Conservation (phyloP, 2,113 vertebrate species). For the Phrynocephalus versicolor region DNA sequence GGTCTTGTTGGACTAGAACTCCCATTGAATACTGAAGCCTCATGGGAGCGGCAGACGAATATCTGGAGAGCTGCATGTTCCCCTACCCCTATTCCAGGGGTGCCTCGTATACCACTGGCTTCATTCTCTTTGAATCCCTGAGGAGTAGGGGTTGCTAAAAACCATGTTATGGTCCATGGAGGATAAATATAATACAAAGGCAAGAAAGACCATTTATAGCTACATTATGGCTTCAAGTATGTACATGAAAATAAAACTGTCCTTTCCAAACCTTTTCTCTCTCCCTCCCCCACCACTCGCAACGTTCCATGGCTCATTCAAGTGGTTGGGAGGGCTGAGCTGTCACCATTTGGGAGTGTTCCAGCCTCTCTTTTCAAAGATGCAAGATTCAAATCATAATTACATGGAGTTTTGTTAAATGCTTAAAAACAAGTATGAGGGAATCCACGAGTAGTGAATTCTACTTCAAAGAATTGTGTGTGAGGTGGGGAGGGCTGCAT, state of each 20-base stretch:
- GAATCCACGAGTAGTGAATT: too few species aligned
- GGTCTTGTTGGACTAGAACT: background rate
- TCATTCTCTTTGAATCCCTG: conserved; percentile 13
- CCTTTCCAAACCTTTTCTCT: background rate
- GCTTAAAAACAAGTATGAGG: too few species aligned
- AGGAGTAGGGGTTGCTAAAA: background rate
- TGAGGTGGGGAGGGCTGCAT: too few species aligned
- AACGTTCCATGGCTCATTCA: conserved; percentile 1
- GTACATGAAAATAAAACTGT: background rate
- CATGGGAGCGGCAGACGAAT: background rate
- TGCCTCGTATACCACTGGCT: background rate
- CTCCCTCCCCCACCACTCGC: background rate
- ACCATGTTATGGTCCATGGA: background rate
- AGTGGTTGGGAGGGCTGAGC: background rate
- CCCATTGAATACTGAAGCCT: background rate
- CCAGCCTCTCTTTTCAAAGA: background rate
- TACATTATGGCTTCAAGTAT: background rate
- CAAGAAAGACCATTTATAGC: background rate
- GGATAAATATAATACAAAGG: background rate
- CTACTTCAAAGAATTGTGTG: too few species aligned
- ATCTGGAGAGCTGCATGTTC: background rate
- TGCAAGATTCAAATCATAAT: rapidly evolving
- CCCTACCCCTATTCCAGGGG: background rate
- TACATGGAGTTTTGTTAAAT: background rate
- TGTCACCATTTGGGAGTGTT: rapidly evolving